These are phyloP conservation scores for Dermatophagoides farinae DNA, from an alignment of 1,140 invertebrate genomes.

Conservation along the genomic window DNA sequence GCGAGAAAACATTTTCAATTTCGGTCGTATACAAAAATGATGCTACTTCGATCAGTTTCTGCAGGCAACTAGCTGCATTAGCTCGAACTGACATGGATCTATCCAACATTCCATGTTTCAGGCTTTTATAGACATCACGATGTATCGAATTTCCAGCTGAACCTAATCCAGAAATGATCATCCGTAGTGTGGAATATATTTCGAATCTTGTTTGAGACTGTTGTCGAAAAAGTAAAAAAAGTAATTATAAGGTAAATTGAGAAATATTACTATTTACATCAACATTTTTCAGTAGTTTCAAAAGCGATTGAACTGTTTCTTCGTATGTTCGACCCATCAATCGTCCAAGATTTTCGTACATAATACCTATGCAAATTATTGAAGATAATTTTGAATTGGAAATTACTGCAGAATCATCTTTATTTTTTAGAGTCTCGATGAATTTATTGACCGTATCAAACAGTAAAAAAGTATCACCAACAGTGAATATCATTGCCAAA, in stretches of 20 bases:
- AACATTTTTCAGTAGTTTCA: constrained; percentile 73
- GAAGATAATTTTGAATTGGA: constrained; percentile 83
- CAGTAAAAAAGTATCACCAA: constrained; percentile 86
- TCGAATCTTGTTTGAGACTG: constrained; percentile 78
- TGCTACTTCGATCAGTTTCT: constrained; percentile 69
- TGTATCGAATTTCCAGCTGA: constrained; percentile 62
- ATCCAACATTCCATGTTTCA: constrained; percentile 61
- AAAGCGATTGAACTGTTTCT: constrained; percentile 78
- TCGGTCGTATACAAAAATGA: constrained; percentile 70
- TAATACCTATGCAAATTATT: constrained; percentile 81
- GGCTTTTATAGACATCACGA: constrained; percentile 77
- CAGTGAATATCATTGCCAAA: constrained; percentile 80
- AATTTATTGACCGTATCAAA: constrained; percentile 96
- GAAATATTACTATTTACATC: constrained; percentile 34
- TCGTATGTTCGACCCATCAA: constrained; percentile 98
- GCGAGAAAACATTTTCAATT: constrained; percentile 62
- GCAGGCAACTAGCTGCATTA: constrained; percentile 65
- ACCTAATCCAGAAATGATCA: constrained; percentile 70
- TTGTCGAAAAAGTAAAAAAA: constrained; percentile 15
- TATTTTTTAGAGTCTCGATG: constrained; percentile 89
- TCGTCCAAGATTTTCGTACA: constrained; percentile 91
- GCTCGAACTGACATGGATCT: constrained; percentile 70
- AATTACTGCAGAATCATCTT: constrained; percentile 88
- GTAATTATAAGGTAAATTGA: not conserved
- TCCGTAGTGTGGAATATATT: constrained; percentile 87